Evolutionary conservation across 30 jellyfish, hydroid and myxozoan genomes (phyloP).

Genomic region (Hydractinia echinata): DNA sequence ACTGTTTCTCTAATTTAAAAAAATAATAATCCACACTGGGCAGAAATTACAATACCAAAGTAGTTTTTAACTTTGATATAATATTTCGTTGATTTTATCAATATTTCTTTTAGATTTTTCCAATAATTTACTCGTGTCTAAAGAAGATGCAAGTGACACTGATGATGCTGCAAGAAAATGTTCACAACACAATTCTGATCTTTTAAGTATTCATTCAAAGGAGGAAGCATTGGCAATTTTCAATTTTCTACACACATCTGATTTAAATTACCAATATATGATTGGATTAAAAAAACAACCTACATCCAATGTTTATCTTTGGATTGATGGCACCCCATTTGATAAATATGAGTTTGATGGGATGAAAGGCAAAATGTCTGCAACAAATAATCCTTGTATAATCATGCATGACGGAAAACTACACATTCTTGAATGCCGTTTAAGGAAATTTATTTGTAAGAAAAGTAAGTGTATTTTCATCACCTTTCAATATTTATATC

Average conservation of each 20-base stretch:
- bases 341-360: not conserved
- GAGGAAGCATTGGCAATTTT: not conserved
- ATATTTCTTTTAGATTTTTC: not conserved
- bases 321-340: conserved; percentile 13
- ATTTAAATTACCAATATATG: no score
- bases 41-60: not conserved
- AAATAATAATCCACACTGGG: not conserved
- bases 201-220: not conserved
- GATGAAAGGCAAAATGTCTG: no score
- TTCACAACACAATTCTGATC: not conserved
- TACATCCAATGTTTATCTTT: not conserved
- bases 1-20: not conserved
- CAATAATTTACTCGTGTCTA: not conserved
- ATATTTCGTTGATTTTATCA: no score
- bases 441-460: no score
- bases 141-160: not conserved
- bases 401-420: no score
- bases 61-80: not conserved
- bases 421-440: no score
- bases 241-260: no score
- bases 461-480: no score
- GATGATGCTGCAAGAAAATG: not conserved
- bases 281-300: no score
- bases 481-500: no score
- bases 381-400: no score